Percentiles rank a stretch among this genome's conserved stretches.
These are phyloP conservation scores for Drosophila merina DNA, from an alignment of 2,888 invertebrate genomes.

Conservation along the genomic window DNA sequence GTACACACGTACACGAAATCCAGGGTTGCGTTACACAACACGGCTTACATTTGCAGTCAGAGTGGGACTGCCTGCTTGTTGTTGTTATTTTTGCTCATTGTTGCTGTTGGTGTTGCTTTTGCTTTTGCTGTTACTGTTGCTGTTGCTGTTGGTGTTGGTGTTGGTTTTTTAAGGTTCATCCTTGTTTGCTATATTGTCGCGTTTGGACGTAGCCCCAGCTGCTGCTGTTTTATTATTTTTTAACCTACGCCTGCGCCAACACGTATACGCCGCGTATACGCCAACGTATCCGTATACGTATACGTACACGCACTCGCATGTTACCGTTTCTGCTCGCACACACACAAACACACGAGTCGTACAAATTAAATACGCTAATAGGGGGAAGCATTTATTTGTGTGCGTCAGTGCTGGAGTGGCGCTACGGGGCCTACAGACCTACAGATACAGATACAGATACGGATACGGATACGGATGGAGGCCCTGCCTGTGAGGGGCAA, in stretches of 20 bases:
- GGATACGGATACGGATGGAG: background rate
- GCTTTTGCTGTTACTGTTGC: slow-evolving; percentile 3
- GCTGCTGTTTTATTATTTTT: slow-evolving; percentile 34
- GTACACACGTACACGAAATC: slow-evolving; percentile 81
- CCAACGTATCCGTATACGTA: background rate
- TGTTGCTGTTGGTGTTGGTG: slow-evolving; percentile 22
- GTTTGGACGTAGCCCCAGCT: slow-evolving; percentile 16
- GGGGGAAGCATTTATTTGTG: slow-evolving; percentile 61
- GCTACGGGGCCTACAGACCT: slow-evolving; percentile 19
- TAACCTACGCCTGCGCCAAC: slow-evolving; percentile 74
- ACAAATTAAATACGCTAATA: slow-evolving; percentile 73
- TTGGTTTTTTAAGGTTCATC: slow-evolving; percentile 22
- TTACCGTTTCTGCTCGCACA: slow-evolving; percentile 18
- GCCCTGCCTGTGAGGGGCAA: slow-evolving; percentile 11
- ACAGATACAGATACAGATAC: background rate
- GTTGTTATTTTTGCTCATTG: slow-evolving; percentile 10
- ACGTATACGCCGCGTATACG: slow-evolving; percentile 29
- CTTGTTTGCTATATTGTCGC: slow-evolving; percentile 16
- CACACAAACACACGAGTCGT: slow-evolving; percentile 22
- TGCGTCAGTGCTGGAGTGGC: background rate
- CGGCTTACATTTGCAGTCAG: slow-evolving; percentile 69
- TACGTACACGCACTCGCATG: slow-evolving; percentile 38
- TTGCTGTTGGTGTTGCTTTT: slow-evolving; percentile 21
- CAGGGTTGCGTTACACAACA: slow-evolving; percentile 83
- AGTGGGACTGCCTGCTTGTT: slow-evolving; percentile 41